These are phyloP conservation scores for Bombus huntii DNA, from an alignment of 1,140 invertebrate genomes.

Conservation along the genomic window DNA sequence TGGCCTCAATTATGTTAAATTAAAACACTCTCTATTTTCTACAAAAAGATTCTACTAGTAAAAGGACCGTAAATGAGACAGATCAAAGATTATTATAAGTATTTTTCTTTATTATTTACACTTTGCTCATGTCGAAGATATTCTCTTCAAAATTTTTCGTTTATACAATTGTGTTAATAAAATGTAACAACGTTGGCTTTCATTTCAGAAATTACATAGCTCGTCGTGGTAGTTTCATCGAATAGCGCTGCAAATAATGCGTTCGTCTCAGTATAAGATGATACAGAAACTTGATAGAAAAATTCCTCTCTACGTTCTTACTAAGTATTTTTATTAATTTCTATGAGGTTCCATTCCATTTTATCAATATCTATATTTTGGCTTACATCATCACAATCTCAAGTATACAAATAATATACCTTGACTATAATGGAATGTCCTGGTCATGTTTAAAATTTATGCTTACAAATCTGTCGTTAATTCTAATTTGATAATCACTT, in stretches of 20 bases:
- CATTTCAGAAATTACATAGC: constrained; percentile 10
- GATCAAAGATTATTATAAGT: constrained; percentile 21
- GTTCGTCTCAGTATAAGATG: not conserved
- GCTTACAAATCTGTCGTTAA: constrained; percentile 25
- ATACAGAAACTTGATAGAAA: constrained; percentile 19
- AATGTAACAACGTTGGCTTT: constrained; percentile 50
- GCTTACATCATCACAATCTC: constrained; percentile 44
- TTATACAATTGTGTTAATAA: constrained; percentile 53
- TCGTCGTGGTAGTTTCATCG: not conserved
- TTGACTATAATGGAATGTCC: constrained; percentile 50
- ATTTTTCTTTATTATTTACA: constrained; percentile 65
- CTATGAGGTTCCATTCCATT: not conserved
- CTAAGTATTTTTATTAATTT: not conserved
- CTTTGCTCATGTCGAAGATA: not conserved
- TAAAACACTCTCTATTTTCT: not conserved
- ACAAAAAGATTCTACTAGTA: not conserved
- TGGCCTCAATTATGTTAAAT: too few relatives aligned
- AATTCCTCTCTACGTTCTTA: not conserved
- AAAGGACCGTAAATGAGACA: not conserved
- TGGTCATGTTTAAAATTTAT: constrained; percentile 20
- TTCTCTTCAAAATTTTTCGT: constrained; percentile 7
- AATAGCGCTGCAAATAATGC: not conserved
- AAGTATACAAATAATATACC: constrained; percentile 36
- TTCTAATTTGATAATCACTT: constrained; percentile 19
- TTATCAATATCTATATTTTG: constrained; percentile 37